phyloP scores from a whole-genome alignment of 2,888 invertebrate species.

The Monoplex corrugatus region DNA sequence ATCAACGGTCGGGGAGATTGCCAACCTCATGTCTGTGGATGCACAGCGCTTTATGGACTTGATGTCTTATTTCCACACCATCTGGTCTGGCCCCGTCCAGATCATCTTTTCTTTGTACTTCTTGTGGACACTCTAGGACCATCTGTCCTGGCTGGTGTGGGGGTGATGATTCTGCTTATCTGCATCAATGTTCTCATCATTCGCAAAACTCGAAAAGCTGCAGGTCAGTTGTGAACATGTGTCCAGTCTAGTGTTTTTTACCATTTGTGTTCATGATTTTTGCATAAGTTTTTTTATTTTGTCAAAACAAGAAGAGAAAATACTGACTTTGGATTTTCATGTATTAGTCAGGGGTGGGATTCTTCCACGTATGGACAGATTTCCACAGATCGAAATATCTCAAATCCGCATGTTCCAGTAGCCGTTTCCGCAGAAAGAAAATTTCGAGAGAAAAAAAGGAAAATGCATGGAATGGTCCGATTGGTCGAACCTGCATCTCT shows the following conservation, averaged over 20 bases:
- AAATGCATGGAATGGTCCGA: no score
- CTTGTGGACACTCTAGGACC: constrained; percentile 84
- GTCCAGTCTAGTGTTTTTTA: background rate
- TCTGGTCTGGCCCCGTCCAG: constrained; percentile 87
- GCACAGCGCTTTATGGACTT: constrained; percentile 81
- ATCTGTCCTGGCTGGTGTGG: constrained; percentile 95
- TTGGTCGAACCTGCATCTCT: no score
- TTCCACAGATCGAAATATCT: no score
- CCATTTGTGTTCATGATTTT: background rate
- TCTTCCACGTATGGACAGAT: no score
- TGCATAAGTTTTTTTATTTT: no score
- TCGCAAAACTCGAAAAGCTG: constrained; percentile 74
- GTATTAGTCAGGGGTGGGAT: no score
- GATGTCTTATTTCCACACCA: constrained; percentile 78
- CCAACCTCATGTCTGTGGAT: constrained; percentile 83
- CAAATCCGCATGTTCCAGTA: no score
- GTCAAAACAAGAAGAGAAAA: no score
- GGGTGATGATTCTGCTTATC: constrained; percentile 95
- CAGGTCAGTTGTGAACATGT: constrained; percentile 70
- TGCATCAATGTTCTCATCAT: constrained; percentile 81
- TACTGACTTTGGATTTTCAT: no score
- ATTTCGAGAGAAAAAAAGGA: no score
- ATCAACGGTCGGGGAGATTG: constrained; percentile 83
- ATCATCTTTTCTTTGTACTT: constrained; percentile 90
- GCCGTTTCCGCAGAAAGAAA: no score